A percentile compares a stretch with the other conserved stretches of the same genome.
Conservation (phyloP, 2,113 vertebrate genomes). For the Rallus limicola region DNA sequence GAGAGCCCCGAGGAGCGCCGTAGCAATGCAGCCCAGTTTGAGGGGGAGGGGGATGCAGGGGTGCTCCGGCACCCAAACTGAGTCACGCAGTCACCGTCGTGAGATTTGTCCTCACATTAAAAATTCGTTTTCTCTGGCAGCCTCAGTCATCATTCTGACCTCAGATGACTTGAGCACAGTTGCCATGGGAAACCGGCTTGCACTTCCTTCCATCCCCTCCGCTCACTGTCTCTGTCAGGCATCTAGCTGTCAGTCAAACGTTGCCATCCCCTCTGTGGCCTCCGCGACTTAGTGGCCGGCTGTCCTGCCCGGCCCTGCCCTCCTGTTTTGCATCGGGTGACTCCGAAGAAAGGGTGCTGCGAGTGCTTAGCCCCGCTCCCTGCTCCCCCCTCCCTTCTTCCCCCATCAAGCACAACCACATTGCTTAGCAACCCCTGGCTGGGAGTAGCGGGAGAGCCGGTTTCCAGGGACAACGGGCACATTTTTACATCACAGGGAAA, state of each 20-base stretch:
- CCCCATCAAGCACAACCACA: background rate
- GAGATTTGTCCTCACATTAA: background rate
- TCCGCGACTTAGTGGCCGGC: background rate
- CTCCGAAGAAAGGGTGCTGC: background rate
- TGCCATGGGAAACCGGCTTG: background rate
- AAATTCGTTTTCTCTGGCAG: background rate
- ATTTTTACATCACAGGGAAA: background rate
- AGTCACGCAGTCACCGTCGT: background rate
- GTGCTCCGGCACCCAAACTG: background rate
- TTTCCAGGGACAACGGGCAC: background rate
- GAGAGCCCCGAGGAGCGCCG: background rate
- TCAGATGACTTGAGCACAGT: background rate
- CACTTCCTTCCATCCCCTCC: background rate
- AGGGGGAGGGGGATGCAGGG: background rate
- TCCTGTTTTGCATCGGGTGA: background rate
- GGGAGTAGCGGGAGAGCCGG: background rate
- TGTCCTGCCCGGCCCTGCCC: background rate
- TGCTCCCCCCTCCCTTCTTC: fast-evolving
- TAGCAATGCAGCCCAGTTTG: background rate
- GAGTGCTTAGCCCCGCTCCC: background rate
- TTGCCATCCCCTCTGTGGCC: fast-evolving
- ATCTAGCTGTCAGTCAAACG: background rate
- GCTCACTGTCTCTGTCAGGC: fast-evolving
- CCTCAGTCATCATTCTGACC: background rate
- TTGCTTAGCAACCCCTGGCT: background rate